A percentile compares a stretch with the other conserved stretches of the same genome.
phyloP scores from a whole-genome alignment of 2,113 vertebrate species.

The Hassar affinis region DNA sequence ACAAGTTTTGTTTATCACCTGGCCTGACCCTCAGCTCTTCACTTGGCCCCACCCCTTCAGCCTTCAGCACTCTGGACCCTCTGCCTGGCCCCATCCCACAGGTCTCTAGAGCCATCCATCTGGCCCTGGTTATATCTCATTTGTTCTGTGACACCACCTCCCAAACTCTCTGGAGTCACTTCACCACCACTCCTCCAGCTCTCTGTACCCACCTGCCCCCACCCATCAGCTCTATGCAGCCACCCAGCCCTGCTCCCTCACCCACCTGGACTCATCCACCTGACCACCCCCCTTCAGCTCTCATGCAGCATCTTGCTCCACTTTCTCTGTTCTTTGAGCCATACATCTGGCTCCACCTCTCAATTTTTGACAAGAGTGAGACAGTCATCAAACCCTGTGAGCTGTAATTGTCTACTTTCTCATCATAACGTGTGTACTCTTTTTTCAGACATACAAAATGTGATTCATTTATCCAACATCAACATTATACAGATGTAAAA shows the following conservation, averaged over 20 bases:
- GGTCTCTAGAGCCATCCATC: not conserved
- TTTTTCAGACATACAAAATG: not conserved
- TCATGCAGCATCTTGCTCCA: not conserved
- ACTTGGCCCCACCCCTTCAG: not conserved
- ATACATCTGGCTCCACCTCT: not conserved
- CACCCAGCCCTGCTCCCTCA: not conserved
- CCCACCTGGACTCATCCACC: not conserved
- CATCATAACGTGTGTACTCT: not conserved
- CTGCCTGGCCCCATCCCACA: not conserved
- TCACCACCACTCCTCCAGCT: not conserved
- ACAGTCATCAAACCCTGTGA: not conserved
- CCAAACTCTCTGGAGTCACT: not conserved
- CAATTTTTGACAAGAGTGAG: not conserved
- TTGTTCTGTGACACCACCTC: not conserved
- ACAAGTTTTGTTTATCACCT: not conserved
- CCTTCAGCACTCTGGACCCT: not conserved
- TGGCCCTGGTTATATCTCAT: not conserved
- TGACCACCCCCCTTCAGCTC: not conserved
- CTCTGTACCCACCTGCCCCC: not conserved
- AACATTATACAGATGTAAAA: not conserved
- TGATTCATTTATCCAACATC: not conserved
- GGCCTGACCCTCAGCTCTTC: not conserved
- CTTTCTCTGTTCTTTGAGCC: not conserved
- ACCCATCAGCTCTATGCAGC: not conserved
- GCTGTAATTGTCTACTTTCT: not conserved